Conservation (phyloP, 2,113 vertebrate species). For the Podiceps cristatus region DNA sequence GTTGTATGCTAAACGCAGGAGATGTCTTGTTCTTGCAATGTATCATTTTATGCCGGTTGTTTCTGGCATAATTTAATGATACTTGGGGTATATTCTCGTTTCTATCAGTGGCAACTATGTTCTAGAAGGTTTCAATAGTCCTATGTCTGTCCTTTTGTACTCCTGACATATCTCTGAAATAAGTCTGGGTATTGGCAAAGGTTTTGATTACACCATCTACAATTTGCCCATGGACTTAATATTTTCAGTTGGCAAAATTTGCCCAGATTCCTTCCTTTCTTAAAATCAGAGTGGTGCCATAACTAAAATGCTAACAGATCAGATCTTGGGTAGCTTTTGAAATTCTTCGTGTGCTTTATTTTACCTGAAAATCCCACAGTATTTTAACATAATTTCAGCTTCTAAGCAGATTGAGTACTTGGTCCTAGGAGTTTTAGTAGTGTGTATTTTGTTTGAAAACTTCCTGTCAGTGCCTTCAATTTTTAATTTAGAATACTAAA, state of each 20-base stretch:
- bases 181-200: background rate
- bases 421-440: background rate
- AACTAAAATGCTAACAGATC: background rate
- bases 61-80: background rate
- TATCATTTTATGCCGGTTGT: background rate
- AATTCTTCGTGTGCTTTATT: background rate
- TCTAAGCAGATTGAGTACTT: background rate
- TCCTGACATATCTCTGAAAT: background rate
- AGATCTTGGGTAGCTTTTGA: background rate
- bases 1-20: background rate
- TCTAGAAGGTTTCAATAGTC: background rate
- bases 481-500: background rate
- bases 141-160: background rate
- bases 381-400: background rate
- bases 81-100: background rate
- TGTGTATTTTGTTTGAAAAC: background rate
- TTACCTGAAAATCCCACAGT: background rate
- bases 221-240: background rate
- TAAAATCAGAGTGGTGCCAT: background rate
- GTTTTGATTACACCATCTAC: background rate
- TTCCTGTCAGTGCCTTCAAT: background rate
- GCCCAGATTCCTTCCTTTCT: background rate
- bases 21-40: background rate
- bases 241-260: background rate
- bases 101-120: background rate